A percentile compares a stretch with the other conserved stretches of the same genome.
Conservation (phyloP, 2,888 invertebrate species). For the Seira sanloemensis region DNA sequence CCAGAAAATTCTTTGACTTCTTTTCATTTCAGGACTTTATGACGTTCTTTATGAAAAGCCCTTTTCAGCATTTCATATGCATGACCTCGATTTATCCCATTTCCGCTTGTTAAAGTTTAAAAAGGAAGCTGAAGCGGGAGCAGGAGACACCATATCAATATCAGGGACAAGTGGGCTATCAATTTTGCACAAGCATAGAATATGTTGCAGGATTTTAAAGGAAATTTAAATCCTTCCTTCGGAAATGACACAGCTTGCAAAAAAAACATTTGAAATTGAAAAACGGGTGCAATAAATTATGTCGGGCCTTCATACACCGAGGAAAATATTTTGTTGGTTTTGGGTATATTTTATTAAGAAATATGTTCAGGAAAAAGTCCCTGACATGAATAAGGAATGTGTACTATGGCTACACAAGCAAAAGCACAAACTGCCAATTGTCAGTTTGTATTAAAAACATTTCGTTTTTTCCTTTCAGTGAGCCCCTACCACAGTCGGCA, state of each 20-base stretch:
- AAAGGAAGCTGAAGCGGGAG: background rate
- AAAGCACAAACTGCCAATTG: no score
- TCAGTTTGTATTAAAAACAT: background rate
- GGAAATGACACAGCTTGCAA: background rate
- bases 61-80: background rate
- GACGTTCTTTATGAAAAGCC: no score
- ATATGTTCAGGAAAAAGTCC: background rate
- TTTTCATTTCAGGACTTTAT: no score
- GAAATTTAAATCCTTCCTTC: no score
- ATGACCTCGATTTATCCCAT: background rate
- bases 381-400: no score
- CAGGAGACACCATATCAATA: background rate
- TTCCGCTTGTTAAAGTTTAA: background rate
- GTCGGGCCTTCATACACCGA: background rate
- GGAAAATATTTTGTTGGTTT: background rate
- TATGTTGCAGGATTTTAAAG: no score
- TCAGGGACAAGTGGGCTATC: background rate
- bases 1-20: background rate
- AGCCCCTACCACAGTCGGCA: conserved; percentile 58
- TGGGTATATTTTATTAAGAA: background rate
- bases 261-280: background rate
- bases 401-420: no score
- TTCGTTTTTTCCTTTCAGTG: conserved; percentile 36
- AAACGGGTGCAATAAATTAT: background rate
- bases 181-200: no score